Evolutionary conservation across 2,113 vertebrate species (phyloP).

Genomic region (Malaclemys terrapin): DNA sequence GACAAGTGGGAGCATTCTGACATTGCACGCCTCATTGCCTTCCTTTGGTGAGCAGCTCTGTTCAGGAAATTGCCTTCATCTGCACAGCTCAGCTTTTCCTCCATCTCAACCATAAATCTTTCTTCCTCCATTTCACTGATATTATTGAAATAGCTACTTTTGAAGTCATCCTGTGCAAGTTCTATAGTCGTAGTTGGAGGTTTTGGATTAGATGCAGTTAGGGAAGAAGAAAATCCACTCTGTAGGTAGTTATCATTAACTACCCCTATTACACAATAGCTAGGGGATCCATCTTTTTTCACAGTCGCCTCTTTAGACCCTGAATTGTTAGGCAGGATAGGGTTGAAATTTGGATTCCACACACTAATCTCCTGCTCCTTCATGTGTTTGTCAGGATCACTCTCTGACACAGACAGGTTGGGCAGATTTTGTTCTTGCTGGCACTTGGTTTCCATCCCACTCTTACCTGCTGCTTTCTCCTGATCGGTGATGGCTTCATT

Average conservation of each 20-base stretch:
- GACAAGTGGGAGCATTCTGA: slow-evolving; percentile 95
- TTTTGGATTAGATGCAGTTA: neutral
- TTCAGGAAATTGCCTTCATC: slow-evolving; percentile 69
- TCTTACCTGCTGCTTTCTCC: slow-evolving; percentile 73
- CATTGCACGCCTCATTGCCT: slow-evolving; percentile 92
- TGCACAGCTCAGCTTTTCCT: slow-evolving; percentile 73
- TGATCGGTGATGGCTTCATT: slow-evolving; percentile 71
- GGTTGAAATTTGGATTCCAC: slow-evolving; percentile 82
- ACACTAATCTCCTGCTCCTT: slow-evolving; percentile 75
- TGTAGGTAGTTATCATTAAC: slow-evolving; percentile 65
- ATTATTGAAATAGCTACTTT: neutral
- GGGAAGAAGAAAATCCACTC: neutral
- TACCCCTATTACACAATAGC: slow-evolving; percentile 76
- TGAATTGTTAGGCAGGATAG: slow-evolving; percentile 25
- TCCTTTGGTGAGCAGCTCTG: slow-evolving; percentile 87
- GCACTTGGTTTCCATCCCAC: slow-evolving; percentile 33
- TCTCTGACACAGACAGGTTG: slow-evolving; percentile 24
- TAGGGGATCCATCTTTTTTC: slow-evolving; percentile 77
- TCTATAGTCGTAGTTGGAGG: slow-evolving; percentile 78
- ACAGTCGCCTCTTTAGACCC: slow-evolving; percentile 52
- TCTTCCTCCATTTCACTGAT: slow-evolving; percentile 52
- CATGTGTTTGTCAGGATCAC: neutral
- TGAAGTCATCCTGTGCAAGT: slow-evolving; percentile 74
- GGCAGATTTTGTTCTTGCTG: slow-evolving; percentile 39
- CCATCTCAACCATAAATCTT: slow-evolving; percentile 31